These are phyloP conservation scores for Cyanistes caeruleus DNA, from an alignment of 2,113 vertebrate species.

Conservation along the genomic window DNA sequence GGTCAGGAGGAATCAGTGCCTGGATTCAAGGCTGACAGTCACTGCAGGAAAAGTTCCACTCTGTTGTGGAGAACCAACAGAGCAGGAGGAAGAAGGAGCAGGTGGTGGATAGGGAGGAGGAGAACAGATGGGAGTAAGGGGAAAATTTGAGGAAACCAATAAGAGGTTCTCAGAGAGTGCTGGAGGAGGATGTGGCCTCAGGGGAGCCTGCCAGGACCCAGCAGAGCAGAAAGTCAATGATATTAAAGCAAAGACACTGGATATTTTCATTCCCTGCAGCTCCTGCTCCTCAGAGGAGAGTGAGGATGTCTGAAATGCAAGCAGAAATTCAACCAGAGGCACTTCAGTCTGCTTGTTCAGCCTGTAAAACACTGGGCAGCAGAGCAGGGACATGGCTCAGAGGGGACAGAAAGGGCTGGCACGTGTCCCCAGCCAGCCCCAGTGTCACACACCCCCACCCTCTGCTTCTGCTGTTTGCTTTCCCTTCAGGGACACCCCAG, in stretches of 20 bases:
- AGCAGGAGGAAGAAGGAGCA: not conserved
- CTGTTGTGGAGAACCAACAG: not conserved
- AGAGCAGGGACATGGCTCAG: not conserved
- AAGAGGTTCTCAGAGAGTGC: not conserved
- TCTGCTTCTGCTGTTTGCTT: not conserved
- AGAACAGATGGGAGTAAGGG: not conserved
- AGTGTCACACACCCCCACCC: fast-evolving
- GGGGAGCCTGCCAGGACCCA: not conserved
- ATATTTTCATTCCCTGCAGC: not conserved
- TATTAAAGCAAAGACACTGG: not conserved
- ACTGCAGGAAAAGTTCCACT: not conserved
- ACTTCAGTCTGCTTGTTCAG: not conserved
- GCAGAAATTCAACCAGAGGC: not conserved
- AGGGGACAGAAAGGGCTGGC: not conserved
- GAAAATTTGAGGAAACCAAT: not conserved
- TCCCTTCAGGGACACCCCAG: not conserved
- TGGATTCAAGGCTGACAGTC: not conserved
- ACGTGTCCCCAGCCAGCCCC: not conserved
- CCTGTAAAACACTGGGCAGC: not conserved
- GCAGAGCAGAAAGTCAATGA: not conserved
- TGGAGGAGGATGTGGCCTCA: not conserved
- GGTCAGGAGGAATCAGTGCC: not conserved
- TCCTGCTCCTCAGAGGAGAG: not conserved
- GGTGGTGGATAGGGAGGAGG: not conserved
- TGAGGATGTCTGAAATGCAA: fast-evolving